These are phyloP conservation scores for Synergus gifuensis DNA, from an alignment of 2,888 invertebrate species.

Conservation along the genomic window DNA sequence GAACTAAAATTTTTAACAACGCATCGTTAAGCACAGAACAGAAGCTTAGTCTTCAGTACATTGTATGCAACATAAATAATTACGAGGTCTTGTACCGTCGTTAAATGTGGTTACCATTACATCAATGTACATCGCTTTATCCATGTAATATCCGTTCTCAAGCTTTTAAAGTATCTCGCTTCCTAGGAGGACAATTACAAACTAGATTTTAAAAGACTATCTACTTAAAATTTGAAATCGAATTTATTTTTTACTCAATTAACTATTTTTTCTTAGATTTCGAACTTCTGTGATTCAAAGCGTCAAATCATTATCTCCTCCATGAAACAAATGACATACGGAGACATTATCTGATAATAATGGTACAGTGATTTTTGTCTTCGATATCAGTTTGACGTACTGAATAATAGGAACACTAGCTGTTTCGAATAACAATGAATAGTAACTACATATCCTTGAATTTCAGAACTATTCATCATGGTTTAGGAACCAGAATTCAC, in stretches of 20 bases:
- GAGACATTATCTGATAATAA: not conserved
- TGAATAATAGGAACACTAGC: not conserved
- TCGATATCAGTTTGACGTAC: not conserved
- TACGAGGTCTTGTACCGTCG: not conserved
- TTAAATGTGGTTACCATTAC: not conserved
- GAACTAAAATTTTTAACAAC: slow-evolving; percentile 8
- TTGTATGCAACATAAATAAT: slow-evolving; percentile 1
- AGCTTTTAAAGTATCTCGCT: not conserved
- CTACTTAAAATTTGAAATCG: no score
- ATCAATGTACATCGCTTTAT: not conserved
- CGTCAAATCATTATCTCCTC: not conserved
- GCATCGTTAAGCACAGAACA: not conserved
- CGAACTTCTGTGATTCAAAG: not conserved
- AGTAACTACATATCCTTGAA: not conserved
- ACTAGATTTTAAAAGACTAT: not conserved
- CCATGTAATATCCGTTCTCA: not conserved
- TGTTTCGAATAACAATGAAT: not conserved
- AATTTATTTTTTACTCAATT: no score
- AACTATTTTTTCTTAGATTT: not conserved
- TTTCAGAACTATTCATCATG: not conserved
- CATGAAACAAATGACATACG: not conserved
- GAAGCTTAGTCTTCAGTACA: not conserved
- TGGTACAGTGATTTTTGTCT: not conserved
- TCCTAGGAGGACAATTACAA: not conserved
- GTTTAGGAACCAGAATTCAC: not conserved